These are phyloP conservation scores for Arctopsyche grandis DNA, from an alignment of 1,140 invertebrate genomes.

Conservation along the genomic window DNA sequence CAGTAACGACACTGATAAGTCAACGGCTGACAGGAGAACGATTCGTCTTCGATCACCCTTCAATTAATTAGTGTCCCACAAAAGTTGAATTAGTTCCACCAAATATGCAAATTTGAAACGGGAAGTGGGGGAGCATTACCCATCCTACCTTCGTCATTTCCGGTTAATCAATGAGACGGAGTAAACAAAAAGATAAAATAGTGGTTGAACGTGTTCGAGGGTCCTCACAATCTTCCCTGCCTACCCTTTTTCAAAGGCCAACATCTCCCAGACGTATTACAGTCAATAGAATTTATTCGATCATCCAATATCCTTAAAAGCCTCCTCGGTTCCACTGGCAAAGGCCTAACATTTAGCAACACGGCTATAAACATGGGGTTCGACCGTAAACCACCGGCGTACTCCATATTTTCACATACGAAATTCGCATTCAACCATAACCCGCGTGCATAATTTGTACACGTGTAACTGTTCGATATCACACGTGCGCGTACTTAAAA, in stretches of 20 bases:
- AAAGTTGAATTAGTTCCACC: conserved; percentile 23
- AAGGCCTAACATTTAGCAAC: conserved; percentile 37
- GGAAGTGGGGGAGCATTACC: neutral
- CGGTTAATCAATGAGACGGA: neutral
- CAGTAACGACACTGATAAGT: conserved; percentile 11
- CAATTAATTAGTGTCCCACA: conserved; percentile 7
- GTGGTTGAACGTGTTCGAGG: conserved; percentile 14
- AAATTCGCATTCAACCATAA: conserved; percentile 19
- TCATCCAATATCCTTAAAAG: conserved; percentile 53
- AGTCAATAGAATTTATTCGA: conserved; percentile 52
- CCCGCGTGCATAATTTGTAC: neutral
- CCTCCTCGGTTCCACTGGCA: conserved; percentile 31
- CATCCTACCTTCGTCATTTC: too few species aligned
- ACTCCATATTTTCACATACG: conserved; percentile 23
- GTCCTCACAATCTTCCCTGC: neutral
- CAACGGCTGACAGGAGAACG: neutral
- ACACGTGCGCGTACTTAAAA: neutral
- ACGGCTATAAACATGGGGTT: conserved; percentile 37
- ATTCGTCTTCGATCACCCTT: neutral
- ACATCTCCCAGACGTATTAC: conserved; percentile 22
- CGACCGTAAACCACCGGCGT: conserved; percentile 2
- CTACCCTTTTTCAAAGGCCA: neutral
- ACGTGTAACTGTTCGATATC: neutral
- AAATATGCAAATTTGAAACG: conserved; percentile 15
- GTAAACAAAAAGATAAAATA: conserved; percentile 51